phyloP scores from a whole-genome alignment of 2,113 vertebrate species.

The Scartelaos histophorus region DNA sequence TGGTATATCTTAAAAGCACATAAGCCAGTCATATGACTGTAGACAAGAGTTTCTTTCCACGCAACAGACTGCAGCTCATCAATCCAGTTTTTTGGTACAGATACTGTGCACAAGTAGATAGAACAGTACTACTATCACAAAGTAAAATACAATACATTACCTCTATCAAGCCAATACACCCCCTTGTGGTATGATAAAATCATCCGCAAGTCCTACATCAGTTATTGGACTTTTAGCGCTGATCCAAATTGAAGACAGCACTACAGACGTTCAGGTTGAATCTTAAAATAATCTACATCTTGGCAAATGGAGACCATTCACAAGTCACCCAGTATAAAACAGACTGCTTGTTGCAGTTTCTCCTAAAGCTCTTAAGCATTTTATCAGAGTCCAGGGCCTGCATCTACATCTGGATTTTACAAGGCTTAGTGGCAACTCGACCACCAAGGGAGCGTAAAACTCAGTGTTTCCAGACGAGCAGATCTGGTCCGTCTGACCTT shows the following conservation, averaged over 20 bases:
- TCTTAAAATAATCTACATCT: slow-evolving; percentile 44
- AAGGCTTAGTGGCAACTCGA: slow-evolving; percentile 34
- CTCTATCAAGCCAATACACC: slow-evolving; percentile 41
- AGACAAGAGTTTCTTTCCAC: slow-evolving; percentile 73
- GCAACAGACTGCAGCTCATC: slow-evolving; percentile 81
- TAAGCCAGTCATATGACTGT: slow-evolving; percentile 68
- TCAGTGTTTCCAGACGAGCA: slow-evolving; percentile 76
- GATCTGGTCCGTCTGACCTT: slow-evolving; percentile 57
- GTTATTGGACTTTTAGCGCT: slow-evolving; percentile 40
- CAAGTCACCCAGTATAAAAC: slow-evolving; percentile 32
- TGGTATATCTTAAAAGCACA: slow-evolving; percentile 82
- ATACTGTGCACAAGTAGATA: slow-evolving; percentile 82
- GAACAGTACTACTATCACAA: slow-evolving; percentile 64
- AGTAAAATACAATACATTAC: slow-evolving; percentile 44
- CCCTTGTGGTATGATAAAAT: slow-evolving; percentile 33
- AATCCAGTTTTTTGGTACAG: slow-evolving; percentile 89
- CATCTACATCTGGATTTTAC: slow-evolving; percentile 46
- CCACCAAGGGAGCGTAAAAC: slow-evolving; percentile 57
- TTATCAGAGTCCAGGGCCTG: slow-evolving; percentile 58
- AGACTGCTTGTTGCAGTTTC: slow-evolving; percentile 50
- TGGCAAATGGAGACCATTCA: slow-evolving; percentile 35
- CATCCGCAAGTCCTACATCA: slow-evolving; percentile 38
- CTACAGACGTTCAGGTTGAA: slow-evolving; percentile 43
- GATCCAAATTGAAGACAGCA: slow-evolving; percentile 43
- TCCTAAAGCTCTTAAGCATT: slow-evolving; percentile 72